Conservation (phyloP, 1,140 invertebrate genomes). For the Pygmarrhopalites habei region DNA sequence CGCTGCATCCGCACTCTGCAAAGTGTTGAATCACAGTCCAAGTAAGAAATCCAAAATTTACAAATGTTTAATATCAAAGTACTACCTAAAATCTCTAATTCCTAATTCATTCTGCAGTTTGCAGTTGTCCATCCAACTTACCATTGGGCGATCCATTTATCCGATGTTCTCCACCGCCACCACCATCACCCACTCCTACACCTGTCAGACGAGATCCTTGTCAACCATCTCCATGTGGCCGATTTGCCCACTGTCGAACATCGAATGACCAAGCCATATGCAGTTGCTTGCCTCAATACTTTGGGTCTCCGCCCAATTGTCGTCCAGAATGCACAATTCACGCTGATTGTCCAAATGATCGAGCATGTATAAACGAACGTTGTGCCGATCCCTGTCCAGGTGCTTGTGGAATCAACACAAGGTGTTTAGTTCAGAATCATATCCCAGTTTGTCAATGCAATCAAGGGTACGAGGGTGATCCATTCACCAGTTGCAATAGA, state of each 20-base stretch:
- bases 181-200: no score
- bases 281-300: conserved; percentile 48
- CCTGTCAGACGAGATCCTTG: no score
- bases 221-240: conserved; percentile 71
- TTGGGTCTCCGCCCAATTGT: conserved; percentile 41
- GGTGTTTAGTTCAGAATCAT: conserved; percentile 68
- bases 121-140: conserved; percentile 60
- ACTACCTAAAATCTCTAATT: no score
- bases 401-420: conserved; percentile 72
- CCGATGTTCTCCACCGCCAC: conserved; percentile 47
- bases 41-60: no score
- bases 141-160: conserved; percentile 74
- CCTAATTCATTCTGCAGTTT: conserved; percentile 65
- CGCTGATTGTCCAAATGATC: conserved; percentile 58
- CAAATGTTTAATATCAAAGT: no score
- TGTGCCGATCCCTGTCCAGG: conserved; percentile 62
- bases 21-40: conserved; percentile 63
- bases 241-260: conserved; percentile 66
- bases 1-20: conserved; percentile 47
- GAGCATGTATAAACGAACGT: conserved; percentile 64
- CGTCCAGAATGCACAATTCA: conserved; percentile 40
- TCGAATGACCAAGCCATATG: conserved; percentile 73
- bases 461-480: conserved; percentile 58
- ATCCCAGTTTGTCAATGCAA: conserved; percentile 66
- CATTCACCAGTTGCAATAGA: conserved; percentile 69